Conservation (phyloP, 2,113 vertebrate genomes). For the Anoplopoma fimbria region DNA sequence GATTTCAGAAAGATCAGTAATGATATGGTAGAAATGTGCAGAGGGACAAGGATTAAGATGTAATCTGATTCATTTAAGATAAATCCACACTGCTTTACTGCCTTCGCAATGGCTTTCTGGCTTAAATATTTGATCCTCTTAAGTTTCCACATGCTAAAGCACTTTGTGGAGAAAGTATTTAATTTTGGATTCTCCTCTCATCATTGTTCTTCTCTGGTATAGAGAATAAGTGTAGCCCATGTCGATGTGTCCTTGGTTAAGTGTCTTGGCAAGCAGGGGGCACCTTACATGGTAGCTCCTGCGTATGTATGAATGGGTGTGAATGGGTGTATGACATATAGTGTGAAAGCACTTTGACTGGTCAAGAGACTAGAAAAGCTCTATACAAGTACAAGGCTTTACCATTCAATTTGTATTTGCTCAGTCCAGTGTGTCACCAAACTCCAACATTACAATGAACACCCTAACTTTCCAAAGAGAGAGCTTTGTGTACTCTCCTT, state of each 20-base stretch:
- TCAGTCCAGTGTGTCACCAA: constrained; percentile 39
- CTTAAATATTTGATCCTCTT: constrained; percentile 32
- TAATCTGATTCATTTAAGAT: constrained; percentile 36
- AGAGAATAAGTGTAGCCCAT: too few species aligned
- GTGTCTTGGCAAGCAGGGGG: too few species aligned
- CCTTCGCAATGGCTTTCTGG: not conserved
- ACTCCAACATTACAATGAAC: constrained; percentile 39
- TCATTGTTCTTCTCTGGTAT: constrained; percentile 1
- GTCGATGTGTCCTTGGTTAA: too few species aligned
- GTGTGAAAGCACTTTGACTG: too few species aligned
- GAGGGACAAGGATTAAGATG: constrained; percentile 15
- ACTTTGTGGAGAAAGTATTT: constrained; percentile 36
- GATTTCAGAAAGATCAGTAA: constrained; percentile 25
- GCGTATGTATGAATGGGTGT: too few species aligned
- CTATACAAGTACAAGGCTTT: too few species aligned
- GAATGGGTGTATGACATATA: too few species aligned
- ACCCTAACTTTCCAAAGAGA: constrained; percentile 56
- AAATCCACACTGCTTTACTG: constrained; percentile 22
- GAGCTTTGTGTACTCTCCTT: constrained; percentile 23
- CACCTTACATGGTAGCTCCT: too few species aligned
- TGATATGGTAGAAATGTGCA: constrained; percentile 26
- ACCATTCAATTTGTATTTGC: constrained; percentile 8
- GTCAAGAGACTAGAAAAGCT: too few species aligned
- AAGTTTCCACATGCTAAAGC: constrained; percentile 22
- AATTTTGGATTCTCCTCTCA: constrained; percentile 40